Conservation (phyloP, 2,797 vertebrate genomes). For the Pitangus sulphuratus region DNA sequence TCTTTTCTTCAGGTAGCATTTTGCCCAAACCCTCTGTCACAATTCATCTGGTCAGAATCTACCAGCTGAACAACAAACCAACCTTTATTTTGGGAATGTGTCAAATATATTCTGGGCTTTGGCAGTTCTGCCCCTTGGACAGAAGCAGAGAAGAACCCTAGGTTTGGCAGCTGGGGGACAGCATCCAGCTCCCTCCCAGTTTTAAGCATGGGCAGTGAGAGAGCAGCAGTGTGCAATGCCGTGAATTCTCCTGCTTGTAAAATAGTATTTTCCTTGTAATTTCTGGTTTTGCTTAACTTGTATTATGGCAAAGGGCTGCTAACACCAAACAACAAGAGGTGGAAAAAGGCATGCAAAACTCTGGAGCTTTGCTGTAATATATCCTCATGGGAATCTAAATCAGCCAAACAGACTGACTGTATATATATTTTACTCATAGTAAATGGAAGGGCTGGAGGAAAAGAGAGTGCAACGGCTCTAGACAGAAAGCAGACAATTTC, state of each 20-base stretch:
- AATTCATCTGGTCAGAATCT: neutral
- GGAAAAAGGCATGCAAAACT: neutral
- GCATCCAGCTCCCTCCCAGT: neutral
- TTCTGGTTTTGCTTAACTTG: neutral
- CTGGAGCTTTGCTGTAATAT: neutral
- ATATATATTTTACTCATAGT: neutral
- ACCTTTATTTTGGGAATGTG: neutral
- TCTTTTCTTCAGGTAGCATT: neutral
- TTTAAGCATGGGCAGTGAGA: rapidly evolving
- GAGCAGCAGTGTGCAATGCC: neutral
- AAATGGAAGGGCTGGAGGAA: neutral
- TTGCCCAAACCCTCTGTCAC: neutral
- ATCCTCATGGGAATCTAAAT: neutral
- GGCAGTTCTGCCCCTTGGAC: neutral
- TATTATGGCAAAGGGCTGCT: neutral
- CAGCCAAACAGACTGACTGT: neutral
- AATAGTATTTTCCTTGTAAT: neutral
- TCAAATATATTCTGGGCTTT: neutral
- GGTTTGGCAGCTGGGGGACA: neutral
- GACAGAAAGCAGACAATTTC: neutral
- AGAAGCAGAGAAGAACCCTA: neutral
- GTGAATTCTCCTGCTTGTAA: neutral
- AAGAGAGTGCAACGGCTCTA: neutral
- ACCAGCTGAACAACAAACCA: neutral
- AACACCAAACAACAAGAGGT: neutral